A percentile compares a stretch with the other conserved stretches of the same genome.
These are phyloP conservation scores for Cardiocondyla obscurior DNA, from an alignment of 1,140 invertebrate genomes.

Conservation along the genomic window DNA sequence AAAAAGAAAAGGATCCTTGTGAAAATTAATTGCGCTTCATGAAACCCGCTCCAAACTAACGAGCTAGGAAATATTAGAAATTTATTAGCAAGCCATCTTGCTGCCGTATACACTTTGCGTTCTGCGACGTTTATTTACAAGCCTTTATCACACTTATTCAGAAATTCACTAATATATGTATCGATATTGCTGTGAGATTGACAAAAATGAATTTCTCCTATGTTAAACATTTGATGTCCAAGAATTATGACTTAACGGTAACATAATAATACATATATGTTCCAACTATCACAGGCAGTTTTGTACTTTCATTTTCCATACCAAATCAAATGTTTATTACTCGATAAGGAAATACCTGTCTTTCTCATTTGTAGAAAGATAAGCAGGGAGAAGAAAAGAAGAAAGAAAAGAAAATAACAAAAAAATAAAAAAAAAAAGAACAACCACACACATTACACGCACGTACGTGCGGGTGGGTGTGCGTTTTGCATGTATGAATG, in stretches of 20 bases:
- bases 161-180: slow-evolving; percentile 52
- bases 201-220: slow-evolving; percentile 45
- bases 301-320: slow-evolving; percentile 54
- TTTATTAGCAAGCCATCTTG: slow-evolving; percentile 42
- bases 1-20: slow-evolving; percentile 3
- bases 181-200: slow-evolving; percentile 45
- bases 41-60: slow-evolving; percentile 10
- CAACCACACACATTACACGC: neutral
- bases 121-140: slow-evolving; percentile 49
- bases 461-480: neutral
- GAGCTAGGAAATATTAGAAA: slow-evolving; percentile 39
- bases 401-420: too few relatives aligned
- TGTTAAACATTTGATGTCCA: slow-evolving; percentile 52
- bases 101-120: slow-evolving; percentile 39
- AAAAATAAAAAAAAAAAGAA: too few relatives aligned
- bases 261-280: slow-evolving; percentile 56
- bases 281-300: slow-evolving; percentile 47
- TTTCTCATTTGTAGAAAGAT: slow-evolving; percentile 2
- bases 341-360: slow-evolving; percentile 11
- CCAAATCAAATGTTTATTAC: slow-evolving; percentile 38
- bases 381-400: slow-evolving; percentile 9
- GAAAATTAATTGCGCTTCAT: slow-evolving; percentile 49
- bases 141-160: slow-evolving; percentile 35
- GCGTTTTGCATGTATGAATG: neutral
- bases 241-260: slow-evolving; percentile 54